Evolutionary conservation across 1,140 invertebrate genomes (phyloP), one percentile per base, ranked within the genome.

Genomic region (Cotesia glomerata): DNA sequence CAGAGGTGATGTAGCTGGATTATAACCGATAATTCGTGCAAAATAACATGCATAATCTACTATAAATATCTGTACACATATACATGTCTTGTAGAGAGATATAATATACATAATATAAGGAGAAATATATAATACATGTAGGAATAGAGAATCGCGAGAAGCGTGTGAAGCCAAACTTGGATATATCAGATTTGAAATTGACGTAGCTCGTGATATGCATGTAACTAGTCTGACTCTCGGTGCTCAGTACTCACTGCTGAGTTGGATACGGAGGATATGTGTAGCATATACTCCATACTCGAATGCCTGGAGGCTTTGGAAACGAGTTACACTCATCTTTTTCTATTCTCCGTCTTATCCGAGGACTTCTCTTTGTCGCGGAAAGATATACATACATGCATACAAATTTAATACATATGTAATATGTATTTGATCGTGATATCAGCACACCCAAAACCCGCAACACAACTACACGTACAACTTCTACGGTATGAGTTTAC

Each of bases 151-250:
- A 45, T 45, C 11, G 39, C 39, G 39, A 45, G 39, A 45, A 45
- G 39, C 5, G 58, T 61, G 58, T 13, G 26, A 26, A 61, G 58
- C 32, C 58, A 18, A 61, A 61, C 58, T 61, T 26, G 52, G 11
- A 56, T 56, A 67, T 69, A 69, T 69, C 67, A 69, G 39, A 56
- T 69, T 35, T 39, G 34, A 58, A 69, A 69, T 69, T 54, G 54
- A 69, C 67, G 54, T 69, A 35, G 26, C 54, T 39, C 67, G 54
- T 67, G 65, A 69, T 69, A 59, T 69, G 54, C 67, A 69, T 69
- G 59, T 58, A 54, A 34, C 34, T 59, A 69, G 26, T 39, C 67
- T 16, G 59, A 69, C 67, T 69, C 54, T 45, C 39, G 7, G 39
- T 14, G n/a, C 16, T 54, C 52, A 54, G 13, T 9, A 9, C 45